phyloP scores from a whole-genome alignment of 64 coral and sea anemone genomes.

The Actinia tenebrosa region DNA sequence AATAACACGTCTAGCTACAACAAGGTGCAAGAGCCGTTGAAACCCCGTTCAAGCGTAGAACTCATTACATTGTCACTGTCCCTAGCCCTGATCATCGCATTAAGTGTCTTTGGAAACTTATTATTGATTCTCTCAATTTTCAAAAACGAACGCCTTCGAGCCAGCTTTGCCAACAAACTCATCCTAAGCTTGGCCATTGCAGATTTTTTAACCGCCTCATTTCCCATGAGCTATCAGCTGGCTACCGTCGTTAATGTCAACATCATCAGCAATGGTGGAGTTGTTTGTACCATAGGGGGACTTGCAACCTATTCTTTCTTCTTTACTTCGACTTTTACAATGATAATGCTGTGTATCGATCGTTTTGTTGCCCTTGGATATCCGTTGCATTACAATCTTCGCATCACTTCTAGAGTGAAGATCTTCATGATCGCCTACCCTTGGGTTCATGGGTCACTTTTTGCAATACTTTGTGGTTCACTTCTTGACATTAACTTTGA shows the following conservation, averaged over 20 bases:
- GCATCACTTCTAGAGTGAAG: neutral
- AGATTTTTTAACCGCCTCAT: neutral
- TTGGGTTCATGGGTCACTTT: neutral
- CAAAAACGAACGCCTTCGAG: neutral
- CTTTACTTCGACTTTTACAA: neutral
- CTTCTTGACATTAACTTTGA: neutral
- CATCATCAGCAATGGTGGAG: neutral
- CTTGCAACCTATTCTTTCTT: constrained; percentile 8
- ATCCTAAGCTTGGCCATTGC: neutral
- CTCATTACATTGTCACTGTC: neutral
- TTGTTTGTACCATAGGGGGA: neutral
- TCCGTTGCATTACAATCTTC: neutral
- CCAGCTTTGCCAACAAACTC: neutral
- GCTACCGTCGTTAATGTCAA: neutral
- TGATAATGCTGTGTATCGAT: constrained; percentile 10
- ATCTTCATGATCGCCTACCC: neutral
- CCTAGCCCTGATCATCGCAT: neutral
- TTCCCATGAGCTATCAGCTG: neutral
- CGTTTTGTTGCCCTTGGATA: constrained; percentile 1
- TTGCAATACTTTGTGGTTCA: neutral
- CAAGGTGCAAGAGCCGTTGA: neutral
- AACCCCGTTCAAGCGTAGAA: neutral
- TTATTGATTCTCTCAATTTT: neutral
- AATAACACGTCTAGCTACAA: neutral
- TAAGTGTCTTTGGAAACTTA: constrained; percentile 7